These are phyloP conservation scores for Lacerta bilineata DNA, from an alignment of 2,797 vertebrate species.

Conservation along the genomic window DNA sequence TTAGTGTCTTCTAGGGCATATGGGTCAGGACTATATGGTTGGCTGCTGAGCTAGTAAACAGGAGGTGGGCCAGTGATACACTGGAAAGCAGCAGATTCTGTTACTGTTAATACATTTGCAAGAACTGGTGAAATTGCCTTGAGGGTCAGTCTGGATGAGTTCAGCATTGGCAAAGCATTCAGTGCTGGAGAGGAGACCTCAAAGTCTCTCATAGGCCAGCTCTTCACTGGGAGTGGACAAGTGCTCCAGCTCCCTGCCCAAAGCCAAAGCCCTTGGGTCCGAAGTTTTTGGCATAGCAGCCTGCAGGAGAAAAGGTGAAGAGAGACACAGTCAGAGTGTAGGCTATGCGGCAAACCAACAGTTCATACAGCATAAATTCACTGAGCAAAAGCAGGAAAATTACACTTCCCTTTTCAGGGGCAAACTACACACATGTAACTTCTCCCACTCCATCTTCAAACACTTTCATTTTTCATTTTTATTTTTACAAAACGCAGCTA, in stretches of 20 bases:
- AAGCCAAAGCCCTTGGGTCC: constrained; percentile 98
- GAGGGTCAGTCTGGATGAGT: constrained; percentile 17
- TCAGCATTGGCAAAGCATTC: neutral
- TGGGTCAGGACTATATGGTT: neutral
- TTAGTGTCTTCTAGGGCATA: fast-evolving
- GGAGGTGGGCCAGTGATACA: constrained; percentile 31
- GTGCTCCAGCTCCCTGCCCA: constrained; percentile 93
- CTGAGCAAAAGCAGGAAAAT: neutral
- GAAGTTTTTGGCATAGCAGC: constrained; percentile 96
- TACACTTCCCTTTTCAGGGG: neutral
- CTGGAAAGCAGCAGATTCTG: constrained; percentile 23
- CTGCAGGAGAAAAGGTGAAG: constrained; percentile 71
- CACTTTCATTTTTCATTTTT: neutral
- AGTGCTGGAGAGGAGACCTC: constrained; percentile 20
- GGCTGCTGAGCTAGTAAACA: constrained; percentile 10
- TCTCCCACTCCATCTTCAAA: neutral
- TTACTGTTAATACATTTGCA: constrained; percentile 23
- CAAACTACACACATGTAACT: neutral
- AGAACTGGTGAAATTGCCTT: constrained; percentile 1
- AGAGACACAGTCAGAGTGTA: fast-evolving
- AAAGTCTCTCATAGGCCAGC: fast-evolving
- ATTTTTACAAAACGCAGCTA: neutral
- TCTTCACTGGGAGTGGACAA: constrained; percentile 91
- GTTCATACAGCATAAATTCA: neutral
- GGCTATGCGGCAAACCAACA: neutral